Percentiles rank a stretch among this genome's conserved stretches.
Conservation (phyloP, 2,888 invertebrate species). For the Synergus itoensis region DNA sequence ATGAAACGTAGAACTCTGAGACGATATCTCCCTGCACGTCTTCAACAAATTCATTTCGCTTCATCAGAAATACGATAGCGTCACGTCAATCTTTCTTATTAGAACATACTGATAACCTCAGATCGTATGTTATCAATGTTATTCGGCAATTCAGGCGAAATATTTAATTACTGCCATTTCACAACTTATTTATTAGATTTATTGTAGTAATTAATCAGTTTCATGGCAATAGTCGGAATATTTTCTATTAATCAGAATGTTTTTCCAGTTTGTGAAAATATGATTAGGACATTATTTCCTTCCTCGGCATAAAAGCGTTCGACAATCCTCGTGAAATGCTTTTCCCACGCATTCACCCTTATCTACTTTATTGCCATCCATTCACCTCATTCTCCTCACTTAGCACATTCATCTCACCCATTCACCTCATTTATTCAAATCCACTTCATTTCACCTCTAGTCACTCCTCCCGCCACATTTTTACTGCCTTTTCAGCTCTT, state of each 20-base stretch:
- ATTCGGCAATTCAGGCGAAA: slow-evolving; percentile 3
- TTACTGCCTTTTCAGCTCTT: neutral
- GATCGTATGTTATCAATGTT: slow-evolving; percentile 11
- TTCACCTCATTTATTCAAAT: slow-evolving; percentile 7
- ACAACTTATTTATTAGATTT: neutral
- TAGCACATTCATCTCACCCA: neutral
- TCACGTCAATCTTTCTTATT: slow-evolving; percentile 24
- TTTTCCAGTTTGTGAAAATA: neutral
- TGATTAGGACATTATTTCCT: neutral
- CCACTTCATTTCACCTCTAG: neutral
- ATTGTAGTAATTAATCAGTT: neutral
- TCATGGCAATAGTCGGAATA: neutral
- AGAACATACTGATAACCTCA: neutral
- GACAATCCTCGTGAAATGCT: neutral
- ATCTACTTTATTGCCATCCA: slow-evolving; percentile 2
- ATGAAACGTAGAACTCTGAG: slow-evolving; percentile 32
- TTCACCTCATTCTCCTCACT: neutral
- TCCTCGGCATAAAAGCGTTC: neutral
- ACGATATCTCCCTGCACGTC: slow-evolving; percentile 27
- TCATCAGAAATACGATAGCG: slow-evolving; percentile 40
- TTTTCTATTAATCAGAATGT: neutral
- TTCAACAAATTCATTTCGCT: slow-evolving; percentile 40
- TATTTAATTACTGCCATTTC: neutral
- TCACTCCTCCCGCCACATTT: slow-evolving; percentile 3
- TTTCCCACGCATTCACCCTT: slow-evolving; percentile 1